Percentiles rank a stretch among this genome's conserved stretches.
Conservation (phyloP, 2,797 vertebrate species). For the Anguilla marmorata region DNA sequence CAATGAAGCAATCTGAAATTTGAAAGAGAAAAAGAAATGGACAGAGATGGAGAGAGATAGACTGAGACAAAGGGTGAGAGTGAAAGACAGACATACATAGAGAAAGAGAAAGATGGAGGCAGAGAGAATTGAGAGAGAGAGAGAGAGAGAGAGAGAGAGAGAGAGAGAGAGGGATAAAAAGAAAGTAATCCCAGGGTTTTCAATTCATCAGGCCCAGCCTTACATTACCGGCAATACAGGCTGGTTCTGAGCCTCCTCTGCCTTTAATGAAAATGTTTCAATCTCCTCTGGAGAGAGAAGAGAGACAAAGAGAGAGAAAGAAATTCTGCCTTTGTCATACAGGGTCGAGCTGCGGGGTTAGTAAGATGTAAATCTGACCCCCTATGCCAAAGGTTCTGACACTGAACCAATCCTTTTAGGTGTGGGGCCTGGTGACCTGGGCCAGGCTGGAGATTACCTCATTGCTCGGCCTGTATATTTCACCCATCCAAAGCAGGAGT, state of each 20-base stretch:
- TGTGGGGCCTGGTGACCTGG: slow-evolving; percentile 86
- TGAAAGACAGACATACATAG: not conserved
- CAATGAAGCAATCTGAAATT: slow-evolving; percentile 32
- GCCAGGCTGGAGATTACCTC: slow-evolving; percentile 86
- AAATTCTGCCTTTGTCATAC: slow-evolving; percentile 85
- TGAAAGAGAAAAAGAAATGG: slow-evolving; percentile 51
- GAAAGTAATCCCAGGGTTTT: slow-evolving; percentile 31
- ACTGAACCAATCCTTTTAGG: slow-evolving; percentile 98
- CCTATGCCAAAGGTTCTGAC: slow-evolving; percentile 93
- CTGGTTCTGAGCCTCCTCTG: slow-evolving; percentile 50
- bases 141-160: slow-evolving; percentile 1
- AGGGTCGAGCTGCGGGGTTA: slow-evolving; percentile 52
- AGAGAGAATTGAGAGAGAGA: not conserved
- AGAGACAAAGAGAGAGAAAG: slow-evolving; percentile 66
- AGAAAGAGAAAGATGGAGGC: slow-evolving; percentile 1
- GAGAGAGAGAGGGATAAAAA: not conserved
- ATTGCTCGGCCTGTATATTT: slow-evolving; percentile 57
- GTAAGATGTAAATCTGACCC: slow-evolving; percentile 91
- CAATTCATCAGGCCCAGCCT: slow-evolving; percentile 2
- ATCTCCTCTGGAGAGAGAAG: slow-evolving; percentile 52
- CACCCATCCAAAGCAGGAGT: slow-evolving; percentile 74
- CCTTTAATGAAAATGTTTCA: slow-evolving; percentile 94
- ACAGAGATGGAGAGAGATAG: slow-evolving; percentile 31
- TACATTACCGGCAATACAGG: not conserved
- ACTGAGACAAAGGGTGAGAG: slow-evolving; percentile 60